Conservation (phyloP, 2,888 invertebrate species). For the Deilephila elpenor region DNA sequence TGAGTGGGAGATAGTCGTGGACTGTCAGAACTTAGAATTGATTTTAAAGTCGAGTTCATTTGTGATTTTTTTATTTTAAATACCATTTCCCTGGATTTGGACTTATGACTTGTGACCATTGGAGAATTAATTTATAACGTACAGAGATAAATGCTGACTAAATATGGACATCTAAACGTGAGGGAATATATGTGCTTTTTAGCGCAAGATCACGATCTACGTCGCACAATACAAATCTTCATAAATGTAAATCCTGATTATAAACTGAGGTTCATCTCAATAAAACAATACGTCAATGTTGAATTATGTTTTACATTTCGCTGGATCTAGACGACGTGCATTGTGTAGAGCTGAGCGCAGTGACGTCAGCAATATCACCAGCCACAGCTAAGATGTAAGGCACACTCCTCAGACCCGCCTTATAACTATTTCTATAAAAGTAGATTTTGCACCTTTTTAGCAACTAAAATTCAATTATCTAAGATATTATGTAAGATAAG, state of each 20-base stretch:
- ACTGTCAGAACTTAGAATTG: too few species aligned
- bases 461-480: too few species aligned
- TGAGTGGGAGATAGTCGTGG: too few species aligned
- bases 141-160: too few species aligned
- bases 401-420: background rate
- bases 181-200: too few species aligned
- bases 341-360: slow-evolving; percentile 10
- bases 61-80: too few species aligned
- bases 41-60: too few species aligned
- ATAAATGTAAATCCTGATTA: background rate
- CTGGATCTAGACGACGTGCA: slow-evolving; percentile 10
- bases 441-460: background rate
- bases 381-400: background rate
- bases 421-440: background rate
- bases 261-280: background rate
- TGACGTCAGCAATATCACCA: slow-evolving; percentile 16
- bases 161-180: too few species aligned
- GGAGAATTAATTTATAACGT: too few species aligned
- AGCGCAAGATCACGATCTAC: background rate
- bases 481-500: too few species aligned
- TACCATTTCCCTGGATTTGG: too few species aligned
- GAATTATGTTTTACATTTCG: slow-evolving; percentile 29
- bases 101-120: too few species aligned
- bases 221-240: background rate
- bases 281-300: slow-evolving; percentile 25